These are phyloP conservation scores for Coluber constrictor DNA, from an alignment of 2,797 vertebrate species.

Conservation along the genomic window DNA sequence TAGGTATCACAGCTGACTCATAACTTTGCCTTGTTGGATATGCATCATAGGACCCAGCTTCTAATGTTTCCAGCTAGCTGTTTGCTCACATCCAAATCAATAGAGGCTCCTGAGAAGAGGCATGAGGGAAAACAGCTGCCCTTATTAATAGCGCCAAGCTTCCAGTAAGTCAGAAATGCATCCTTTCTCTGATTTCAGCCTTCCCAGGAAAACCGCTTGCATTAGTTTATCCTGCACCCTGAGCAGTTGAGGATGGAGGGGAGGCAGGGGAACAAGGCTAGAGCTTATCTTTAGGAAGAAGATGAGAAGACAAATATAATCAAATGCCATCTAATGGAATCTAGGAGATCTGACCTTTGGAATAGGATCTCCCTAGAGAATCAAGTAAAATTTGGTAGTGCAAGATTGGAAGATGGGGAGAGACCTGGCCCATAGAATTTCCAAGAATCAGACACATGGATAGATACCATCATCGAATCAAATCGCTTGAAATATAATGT, in stretches of 20 bases:
- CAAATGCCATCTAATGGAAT: neutral
- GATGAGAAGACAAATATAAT: too few species aligned
- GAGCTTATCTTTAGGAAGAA: neutral
- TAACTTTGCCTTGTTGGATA: neutral
- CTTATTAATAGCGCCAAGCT: neutral
- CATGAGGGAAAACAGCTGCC: neutral
- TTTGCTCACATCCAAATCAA: slow-evolving; percentile 19
- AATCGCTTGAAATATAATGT: neutral
- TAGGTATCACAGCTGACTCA: neutral
- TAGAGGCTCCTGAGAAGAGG: neutral
- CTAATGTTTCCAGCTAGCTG: neutral
- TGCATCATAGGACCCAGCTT: neutral
- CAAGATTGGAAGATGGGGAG: neutral
- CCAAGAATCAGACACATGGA: neutral
- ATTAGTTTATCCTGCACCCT: neutral
- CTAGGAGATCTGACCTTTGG: neutral
- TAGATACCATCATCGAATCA: neutral
- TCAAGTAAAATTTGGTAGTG: neutral
- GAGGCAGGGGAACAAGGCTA: neutral
- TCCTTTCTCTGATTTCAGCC: neutral
- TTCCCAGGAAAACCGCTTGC: neutral
- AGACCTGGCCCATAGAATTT: neutral
- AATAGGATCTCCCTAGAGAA: neutral
- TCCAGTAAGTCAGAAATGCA: neutral
- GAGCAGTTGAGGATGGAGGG: neutral